phyloP scores from a whole-genome alignment of 2,113 vertebrate genomes.

The Talpa occidentalis region DNA sequence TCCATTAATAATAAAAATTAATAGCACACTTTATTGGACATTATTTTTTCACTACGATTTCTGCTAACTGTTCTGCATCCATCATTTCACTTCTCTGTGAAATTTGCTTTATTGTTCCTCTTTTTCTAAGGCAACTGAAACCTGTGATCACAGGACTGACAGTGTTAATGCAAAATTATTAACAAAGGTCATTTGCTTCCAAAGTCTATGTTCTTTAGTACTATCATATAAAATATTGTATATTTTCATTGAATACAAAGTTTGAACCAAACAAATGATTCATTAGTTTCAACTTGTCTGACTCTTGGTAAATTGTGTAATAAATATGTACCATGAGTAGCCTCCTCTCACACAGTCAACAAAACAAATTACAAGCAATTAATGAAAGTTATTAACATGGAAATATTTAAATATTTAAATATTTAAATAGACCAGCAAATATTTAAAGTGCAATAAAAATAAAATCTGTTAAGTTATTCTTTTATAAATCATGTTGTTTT shows the following conservation, averaged over 20 bases:
- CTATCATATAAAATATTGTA: background rate
- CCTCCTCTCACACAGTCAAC: background rate
- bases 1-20: constrained; percentile 7
- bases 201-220: background rate
- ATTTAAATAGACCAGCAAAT: background rate
- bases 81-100: background rate
- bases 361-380: background rate
- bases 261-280: background rate
- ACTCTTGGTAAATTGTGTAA: background rate
- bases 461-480: background rate
- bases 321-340: background rate
- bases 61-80: background rate
- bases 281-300: background rate
- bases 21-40: background rate
- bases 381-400: background rate
- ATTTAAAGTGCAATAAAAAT: background rate
- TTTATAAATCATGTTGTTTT: background rate
- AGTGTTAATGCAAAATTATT: background rate
- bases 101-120: background rate
- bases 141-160: background rate
- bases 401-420: too few relatives aligned
- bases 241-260: background rate
- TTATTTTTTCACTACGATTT: background rate
- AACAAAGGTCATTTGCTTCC: background rate
- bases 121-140: background rate